Evolutionary conservation across 1,140 invertebrate genomes (phyloP), one percentile per base, ranked within the genome.

Genomic region (Formica selysi): DNA sequence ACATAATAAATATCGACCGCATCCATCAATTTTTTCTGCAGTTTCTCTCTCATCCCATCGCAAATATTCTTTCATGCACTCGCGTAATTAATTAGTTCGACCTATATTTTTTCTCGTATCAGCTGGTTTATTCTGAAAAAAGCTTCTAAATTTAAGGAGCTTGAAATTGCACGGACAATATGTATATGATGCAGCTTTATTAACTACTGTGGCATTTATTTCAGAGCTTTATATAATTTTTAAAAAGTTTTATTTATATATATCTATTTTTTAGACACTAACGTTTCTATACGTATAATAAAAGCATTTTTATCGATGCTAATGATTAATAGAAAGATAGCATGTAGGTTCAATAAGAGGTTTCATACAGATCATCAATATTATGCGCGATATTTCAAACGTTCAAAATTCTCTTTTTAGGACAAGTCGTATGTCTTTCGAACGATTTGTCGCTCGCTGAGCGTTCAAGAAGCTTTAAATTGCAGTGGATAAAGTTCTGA

Each of bases 401-500:
- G 65, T 22, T 57, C 8, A 57, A 80, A 44, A 59, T 71, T 70
- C 4, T 11, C 16, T 10, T n/a, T 71, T 71, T 57, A 51, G 44
- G 32, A 11, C 65, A 57, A 81, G 41, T 71, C 38, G 26, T 48
- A 44, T 70, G 32, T 85, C 48, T 7, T 22, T 48, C 13, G 41
- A 68, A 71, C 74, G 41, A 87, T 87, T 83, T 73, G 87, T 88
- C 76, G 29, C 36, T 59, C 1, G 22, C 8, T 51, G 22, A 48
- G 29, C 44, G 26, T 22, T 81, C 59, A 57, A 54, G 61, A 13
- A 29, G 38, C 44, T 38, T 74, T 51, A 73, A 68, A 83, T 88
- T 41, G 62, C 11, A 11, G 41, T 48, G 48, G 54, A 76, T 76
- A 87, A 87, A 61, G 54, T 57, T 54, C 54, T 61, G 86, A 76